Percentiles rank a stretch among this genome's conserved stretches.
These are phyloP conservation scores for Podilymbus podiceps DNA, from an alignment of 2,113 vertebrate genomes.

Conservation along the genomic window DNA sequence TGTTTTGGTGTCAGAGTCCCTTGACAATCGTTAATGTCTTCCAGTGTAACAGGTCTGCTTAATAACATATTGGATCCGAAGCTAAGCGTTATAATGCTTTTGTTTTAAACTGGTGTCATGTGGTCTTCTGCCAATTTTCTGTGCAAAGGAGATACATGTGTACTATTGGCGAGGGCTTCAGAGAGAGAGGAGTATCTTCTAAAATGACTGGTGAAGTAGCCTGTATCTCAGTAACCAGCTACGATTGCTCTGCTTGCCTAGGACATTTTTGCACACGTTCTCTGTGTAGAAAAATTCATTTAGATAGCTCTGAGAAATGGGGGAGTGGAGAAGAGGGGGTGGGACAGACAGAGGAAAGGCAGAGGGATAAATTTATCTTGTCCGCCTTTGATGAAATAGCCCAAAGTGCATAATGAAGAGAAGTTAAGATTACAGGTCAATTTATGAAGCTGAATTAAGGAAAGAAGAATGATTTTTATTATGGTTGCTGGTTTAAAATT, in stretches of 20 bases:
- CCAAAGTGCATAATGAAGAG: not conserved
- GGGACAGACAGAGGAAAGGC: not conserved
- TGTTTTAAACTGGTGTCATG: not conserved
- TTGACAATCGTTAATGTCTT: not conserved
- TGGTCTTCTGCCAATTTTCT: not conserved
- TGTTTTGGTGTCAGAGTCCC: not conserved
- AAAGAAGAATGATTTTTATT: not conserved
- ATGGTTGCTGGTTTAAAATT: not conserved
- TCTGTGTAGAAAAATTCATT: not conserved
- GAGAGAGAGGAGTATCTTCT: not conserved
- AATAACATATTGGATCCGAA: not conserved
- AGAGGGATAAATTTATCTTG: not conserved
- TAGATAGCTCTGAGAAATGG: not conserved
- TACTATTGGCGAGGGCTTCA: not conserved
- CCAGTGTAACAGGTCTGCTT: not conserved
- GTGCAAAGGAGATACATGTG: not conserved
- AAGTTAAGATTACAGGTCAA: not conserved
- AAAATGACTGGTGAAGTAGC: not conserved
- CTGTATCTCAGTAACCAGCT: not conserved
- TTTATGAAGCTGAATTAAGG: not conserved
- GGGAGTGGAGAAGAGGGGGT: no score
- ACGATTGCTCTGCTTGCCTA: not conserved
- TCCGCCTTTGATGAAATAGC: not conserved
- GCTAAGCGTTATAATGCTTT: not conserved
- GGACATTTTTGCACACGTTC: not conserved